These are phyloP conservation scores for Mionectes macconnelli DNA, from an alignment of 2,113 vertebrate species.

Conservation along the genomic window DNA sequence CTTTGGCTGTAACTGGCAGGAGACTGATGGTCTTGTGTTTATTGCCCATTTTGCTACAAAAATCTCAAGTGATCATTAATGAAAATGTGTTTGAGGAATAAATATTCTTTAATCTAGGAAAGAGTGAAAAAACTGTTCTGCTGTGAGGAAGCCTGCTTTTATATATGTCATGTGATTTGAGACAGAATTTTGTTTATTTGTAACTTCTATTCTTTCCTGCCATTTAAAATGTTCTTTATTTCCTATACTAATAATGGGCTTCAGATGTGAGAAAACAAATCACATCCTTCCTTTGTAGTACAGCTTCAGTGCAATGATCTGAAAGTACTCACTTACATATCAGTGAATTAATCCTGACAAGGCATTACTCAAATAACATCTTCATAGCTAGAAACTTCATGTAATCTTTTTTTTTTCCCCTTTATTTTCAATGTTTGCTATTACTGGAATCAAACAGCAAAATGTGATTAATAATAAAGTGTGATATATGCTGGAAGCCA, in stretches of 20 bases:
- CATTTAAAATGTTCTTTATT: constrained; percentile 4
- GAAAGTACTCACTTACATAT: neutral
- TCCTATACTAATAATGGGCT: neutral
- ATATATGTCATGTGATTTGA: neutral
- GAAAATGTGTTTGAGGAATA: constrained; percentile 7
- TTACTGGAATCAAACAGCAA: neutral
- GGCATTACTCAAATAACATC: neutral
- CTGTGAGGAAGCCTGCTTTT: neutral
- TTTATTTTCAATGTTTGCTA: neutral
- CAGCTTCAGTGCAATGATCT: neutral
- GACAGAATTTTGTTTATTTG: constrained; percentile 16
- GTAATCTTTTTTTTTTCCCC: neutral
- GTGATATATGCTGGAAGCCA: neutral
- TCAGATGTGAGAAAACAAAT: constrained; percentile 14
- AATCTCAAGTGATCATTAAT: neutral
- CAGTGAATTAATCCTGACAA: constrained; percentile 29
- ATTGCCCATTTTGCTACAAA: neutral
- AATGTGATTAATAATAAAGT: constrained; percentile 1
- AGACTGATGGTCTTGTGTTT: neutral
- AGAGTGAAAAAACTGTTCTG: neutral
- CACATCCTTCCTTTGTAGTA: neutral
- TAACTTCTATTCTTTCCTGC: neutral
- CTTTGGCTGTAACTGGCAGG: neutral
- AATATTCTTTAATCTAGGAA: neutral
- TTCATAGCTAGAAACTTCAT: neutral